These are phyloP conservation scores for Pterostichus madidus DNA, from an alignment of 2,888 invertebrate genomes.

Conservation along the genomic window DNA sequence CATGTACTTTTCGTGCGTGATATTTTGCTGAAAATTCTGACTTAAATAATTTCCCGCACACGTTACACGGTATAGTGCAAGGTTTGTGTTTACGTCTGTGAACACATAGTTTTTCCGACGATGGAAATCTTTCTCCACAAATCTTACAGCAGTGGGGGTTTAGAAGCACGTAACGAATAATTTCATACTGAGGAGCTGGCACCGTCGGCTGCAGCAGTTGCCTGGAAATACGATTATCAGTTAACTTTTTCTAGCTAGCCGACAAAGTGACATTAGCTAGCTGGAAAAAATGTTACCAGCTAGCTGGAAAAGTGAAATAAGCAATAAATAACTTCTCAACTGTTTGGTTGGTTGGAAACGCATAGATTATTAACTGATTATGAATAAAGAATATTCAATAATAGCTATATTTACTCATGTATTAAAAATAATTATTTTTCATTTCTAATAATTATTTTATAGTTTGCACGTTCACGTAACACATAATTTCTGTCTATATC, in stretches of 20 bases:
- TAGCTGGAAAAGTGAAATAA: no score
- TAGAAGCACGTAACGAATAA: slow-evolving; percentile 34
- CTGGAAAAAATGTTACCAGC: no score
- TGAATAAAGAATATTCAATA: no score
- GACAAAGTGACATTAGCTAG: no score
- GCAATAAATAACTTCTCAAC: no score
- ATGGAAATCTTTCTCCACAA: slow-evolving; percentile 66
- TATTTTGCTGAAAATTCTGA: slow-evolving; percentile 77
- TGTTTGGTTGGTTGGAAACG: no score
- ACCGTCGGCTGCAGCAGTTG: not conserved
- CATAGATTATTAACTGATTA: no score
- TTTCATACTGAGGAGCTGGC: slow-evolving; percentile 7
- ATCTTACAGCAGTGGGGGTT: slow-evolving; percentile 61
- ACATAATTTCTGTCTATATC: no score
- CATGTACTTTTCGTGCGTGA: slow-evolving; percentile 78
- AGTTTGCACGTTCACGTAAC: no score
- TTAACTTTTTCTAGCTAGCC: slow-evolving; percentile 15
- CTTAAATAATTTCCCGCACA: slow-evolving; percentile 77
- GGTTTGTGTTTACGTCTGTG: not conserved
- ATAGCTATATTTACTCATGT: no score
- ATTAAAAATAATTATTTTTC: no score
- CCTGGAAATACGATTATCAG: slow-evolving; percentile 27
- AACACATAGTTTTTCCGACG: not conserved
- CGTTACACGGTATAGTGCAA: slow-evolving; percentile 73
- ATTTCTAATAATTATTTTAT: no score